Evolutionary conservation across 64 coral and sea anemone genomes (phyloP).

Genomic region (Porites australiensis): DNA sequence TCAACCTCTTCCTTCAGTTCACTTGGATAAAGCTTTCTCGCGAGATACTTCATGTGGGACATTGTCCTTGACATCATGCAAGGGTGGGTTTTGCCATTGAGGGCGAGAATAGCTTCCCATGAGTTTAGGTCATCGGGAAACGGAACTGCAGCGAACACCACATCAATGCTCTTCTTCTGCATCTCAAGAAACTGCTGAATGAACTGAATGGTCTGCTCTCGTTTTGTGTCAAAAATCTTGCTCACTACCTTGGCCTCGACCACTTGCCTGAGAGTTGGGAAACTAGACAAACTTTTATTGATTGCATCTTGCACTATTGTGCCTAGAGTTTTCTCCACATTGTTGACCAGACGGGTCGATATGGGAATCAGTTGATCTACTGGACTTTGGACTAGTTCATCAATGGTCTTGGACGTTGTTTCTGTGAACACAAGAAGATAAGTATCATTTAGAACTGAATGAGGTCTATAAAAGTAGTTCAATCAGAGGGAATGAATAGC

Average conservation of each 20-base stretch:
- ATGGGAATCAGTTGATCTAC: slow-evolving; percentile 62
- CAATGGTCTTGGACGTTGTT: too few species aligned
- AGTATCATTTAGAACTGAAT: too few species aligned
- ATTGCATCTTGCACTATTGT: slow-evolving; percentile 61
- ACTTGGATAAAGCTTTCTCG: not conserved
- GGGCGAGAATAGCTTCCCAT: not conserved
- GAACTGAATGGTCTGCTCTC: slow-evolving; percentile 61
- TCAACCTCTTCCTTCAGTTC: not conserved
- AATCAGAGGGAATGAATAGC: too few species aligned
- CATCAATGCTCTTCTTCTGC: slow-evolving; percentile 88
- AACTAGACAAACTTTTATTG: slow-evolving; percentile 29
- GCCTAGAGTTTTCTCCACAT: slow-evolving; percentile 63
- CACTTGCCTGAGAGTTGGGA: slow-evolving; percentile 65
- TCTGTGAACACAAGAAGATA: too few species aligned
- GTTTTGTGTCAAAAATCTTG: slow-evolving; percentile 72
- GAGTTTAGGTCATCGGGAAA: slow-evolving; percentile 44
- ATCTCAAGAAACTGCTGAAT: slow-evolving; percentile 80
- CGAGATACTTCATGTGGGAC: not conserved
- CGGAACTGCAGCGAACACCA: slow-evolving; percentile 53
- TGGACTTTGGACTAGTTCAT: slow-evolving; percentile 22
- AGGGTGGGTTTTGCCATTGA: not conserved
- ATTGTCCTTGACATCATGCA: not conserved
- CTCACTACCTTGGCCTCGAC: slow-evolving; percentile 65
- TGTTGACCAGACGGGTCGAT: slow-evolving; percentile 59
- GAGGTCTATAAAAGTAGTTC: too few species aligned